phyloP scores from a whole-genome alignment of 2,797 vertebrate species.

The Yasuhikotakia modesta region DNA sequence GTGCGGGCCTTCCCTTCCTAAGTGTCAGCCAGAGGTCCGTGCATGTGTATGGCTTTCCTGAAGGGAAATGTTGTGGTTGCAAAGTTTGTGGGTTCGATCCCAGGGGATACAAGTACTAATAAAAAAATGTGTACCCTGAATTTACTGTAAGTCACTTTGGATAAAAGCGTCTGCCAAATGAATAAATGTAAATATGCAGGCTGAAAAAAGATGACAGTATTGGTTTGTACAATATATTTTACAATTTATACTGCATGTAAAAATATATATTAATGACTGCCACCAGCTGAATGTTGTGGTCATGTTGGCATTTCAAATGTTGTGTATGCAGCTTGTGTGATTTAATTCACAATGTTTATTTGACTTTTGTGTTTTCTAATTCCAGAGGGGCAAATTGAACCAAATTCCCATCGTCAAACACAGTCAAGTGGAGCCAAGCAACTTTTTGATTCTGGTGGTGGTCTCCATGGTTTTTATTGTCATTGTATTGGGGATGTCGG shows the following conservation, averaged over 20 bases:
- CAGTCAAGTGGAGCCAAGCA: slow-evolving; percentile 86
- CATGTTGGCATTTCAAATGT: not conserved
- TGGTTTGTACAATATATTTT: not conserved
- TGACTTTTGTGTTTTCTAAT: slow-evolving; percentile 13
- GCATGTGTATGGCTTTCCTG: slow-evolving; percentile 30
- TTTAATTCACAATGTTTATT: slow-evolving; percentile 12
- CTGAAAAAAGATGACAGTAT: not conserved
- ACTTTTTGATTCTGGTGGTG: slow-evolving; percentile 90
- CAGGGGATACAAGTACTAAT: too few relatives aligned
- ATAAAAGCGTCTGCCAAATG: too few relatives aligned
- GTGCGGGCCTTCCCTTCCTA: slow-evolving; percentile 35
- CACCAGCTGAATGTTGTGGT: not conserved
- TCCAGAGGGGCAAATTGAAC: slow-evolving; percentile 84
- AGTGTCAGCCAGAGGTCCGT: slow-evolving; percentile 43
- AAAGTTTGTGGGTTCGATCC: too few relatives aligned
- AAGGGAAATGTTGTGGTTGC: too few relatives aligned
- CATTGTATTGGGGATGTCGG: slow-evolving; percentile 83
- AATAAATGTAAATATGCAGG: too few relatives aligned
- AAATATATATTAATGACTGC: not conserved
- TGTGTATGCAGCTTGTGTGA: not conserved
- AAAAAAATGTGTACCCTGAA: too few relatives aligned
- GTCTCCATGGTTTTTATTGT: slow-evolving; percentile 88
- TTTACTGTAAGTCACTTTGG: too few relatives aligned
- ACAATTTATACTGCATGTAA: not conserved
- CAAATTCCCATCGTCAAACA: slow-evolving; percentile 80